These are phyloP conservation scores for Limanda limanda DNA, from an alignment of 2,113 vertebrate genomes.

Conservation along the genomic window DNA sequence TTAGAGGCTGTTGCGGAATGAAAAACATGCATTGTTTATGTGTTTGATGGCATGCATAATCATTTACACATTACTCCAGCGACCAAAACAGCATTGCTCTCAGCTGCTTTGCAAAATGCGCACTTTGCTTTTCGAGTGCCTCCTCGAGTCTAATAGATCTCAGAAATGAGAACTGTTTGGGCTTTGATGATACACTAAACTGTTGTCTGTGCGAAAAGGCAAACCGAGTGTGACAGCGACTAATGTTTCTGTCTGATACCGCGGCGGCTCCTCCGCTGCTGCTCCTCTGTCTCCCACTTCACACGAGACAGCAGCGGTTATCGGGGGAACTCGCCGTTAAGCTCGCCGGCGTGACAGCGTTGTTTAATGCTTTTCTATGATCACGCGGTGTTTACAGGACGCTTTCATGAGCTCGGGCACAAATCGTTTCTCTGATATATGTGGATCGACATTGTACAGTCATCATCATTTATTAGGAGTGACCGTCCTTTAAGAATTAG, in stretches of 20 bases:
- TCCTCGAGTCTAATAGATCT: conserved; percentile 47
- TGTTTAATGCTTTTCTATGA: conserved; percentile 63
- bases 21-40: conserved; percentile 61
- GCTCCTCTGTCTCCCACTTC: conserved; percentile 61
- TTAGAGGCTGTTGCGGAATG: conserved; percentile 41
- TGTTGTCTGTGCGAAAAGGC: conserved; percentile 56
- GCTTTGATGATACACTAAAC: conserved; percentile 75
- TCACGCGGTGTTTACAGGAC: conserved; percentile 57
- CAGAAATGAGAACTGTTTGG: conserved; percentile 51
- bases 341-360: conserved; percentile 52
- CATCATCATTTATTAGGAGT: conserved; percentile 22
- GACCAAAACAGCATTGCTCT: conserved; percentile 47
- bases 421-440: conserved; percentile 39
- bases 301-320: conserved; percentile 56
- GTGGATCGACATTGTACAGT: conserved; percentile 24
- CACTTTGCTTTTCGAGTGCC: conserved; percentile 32
- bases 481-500: conserved; percentile 32
- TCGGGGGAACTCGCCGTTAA: conserved; percentile 51
- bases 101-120: conserved; percentile 61
- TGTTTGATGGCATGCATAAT: conserved; percentile 64
- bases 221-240: conserved; percentile 68
- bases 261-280: conserved; percentile 60
- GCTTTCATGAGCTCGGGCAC: conserved; percentile 39
- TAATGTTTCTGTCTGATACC: conserved; percentile 73
- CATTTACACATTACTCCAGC: conserved; percentile 49